Percentiles rank a stretch among this genome's conserved stretches.
Evolutionary conservation across 2,888 invertebrate species (phyloP).

Genomic region (Entomobrya multifasciata): DNA sequence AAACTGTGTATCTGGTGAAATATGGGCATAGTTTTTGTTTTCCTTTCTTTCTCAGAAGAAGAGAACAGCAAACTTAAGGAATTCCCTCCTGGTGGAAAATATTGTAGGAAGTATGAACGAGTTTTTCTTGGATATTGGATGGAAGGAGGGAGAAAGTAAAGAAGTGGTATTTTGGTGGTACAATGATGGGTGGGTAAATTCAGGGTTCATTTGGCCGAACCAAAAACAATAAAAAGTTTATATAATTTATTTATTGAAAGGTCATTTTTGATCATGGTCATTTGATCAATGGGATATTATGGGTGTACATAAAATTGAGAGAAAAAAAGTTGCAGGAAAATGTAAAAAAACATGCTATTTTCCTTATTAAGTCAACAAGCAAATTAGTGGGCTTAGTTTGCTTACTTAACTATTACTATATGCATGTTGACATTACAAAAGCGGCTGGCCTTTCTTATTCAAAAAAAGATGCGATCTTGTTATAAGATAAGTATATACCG

Average conservation of each 20-base stretch:
- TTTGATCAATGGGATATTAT: slow-evolving; percentile 2
- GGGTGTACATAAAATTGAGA: too few species aligned
- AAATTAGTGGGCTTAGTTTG: neutral
- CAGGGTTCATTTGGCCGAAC: neutral
- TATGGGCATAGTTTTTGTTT: slow-evolving; percentile 39
- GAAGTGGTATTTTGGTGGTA: neutral
- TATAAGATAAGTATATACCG: slow-evolving; percentile 22
- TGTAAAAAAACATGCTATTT: neutral
- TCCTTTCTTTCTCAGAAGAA: neutral
- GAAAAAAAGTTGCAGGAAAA: neutral
- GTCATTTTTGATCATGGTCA: slow-evolving; percentile 17
- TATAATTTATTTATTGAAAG: slow-evolving; percentile 41
- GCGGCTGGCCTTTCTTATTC: neutral
- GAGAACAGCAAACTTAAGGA: neutral
- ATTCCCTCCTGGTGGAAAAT: too few species aligned
- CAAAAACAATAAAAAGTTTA: slow-evolving; percentile 14
- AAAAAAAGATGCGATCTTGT: slow-evolving; percentile 6
- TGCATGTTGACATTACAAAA: too few species aligned
- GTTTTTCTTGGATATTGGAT: neutral
- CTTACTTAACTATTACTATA: too few species aligned
- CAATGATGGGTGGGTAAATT: too few species aligned
- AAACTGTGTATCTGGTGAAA: too few species aligned
- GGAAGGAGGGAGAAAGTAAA: neutral
- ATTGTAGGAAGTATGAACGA: too few species aligned
- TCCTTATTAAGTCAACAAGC: neutral